Evolutionary conservation across 1,140 invertebrate genomes (phyloP), one percentile per base, ranked within the genome.

Genomic region (Pachypeltis micranthus): DNA sequence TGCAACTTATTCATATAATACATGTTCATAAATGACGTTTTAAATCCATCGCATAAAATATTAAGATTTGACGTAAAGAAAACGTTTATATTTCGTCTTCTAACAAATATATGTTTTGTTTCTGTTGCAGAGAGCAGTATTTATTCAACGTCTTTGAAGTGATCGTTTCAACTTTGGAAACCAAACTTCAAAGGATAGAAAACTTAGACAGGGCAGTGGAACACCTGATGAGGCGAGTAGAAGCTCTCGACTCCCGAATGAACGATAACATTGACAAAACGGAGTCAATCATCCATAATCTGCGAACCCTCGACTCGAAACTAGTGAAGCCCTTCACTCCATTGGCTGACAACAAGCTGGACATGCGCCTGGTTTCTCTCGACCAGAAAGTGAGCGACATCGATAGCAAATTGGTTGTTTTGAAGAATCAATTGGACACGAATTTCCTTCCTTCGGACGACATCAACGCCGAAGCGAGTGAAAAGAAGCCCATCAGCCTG

Each of bases 131-230:
- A 74, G 89, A 92, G 72, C 87, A 91, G 72, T 90, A 91, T 72
- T 80, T 92, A 39, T 88, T 90, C 74, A 87, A 89, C 69, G 85
- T 93, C 28, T 91, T 92, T 75, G 90, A 92, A 74, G 86, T 89
- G 10, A 87, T 91, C 66, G 86, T 92, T 23, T 89, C 87, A 62
- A 91, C 88, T 14, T 76, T 93, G 66, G 89, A 93, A 72, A 87
- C 85, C 12, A 91, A 91, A 77, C 76, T 93, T 2, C 86, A 90
- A 70, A 78, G 88, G 63, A 90, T 91, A 68, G 90, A 91, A 71
- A 91, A 89, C 72, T 72, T 93, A 51, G 90, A 91, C 70, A 86
- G 87, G 72, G 88, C 88, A 0, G 85, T 91, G 0, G 88, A 91
- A 70, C 85, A 90, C 70, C 73, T 93, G 54, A 90, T 90, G 85